Conservation (phyloP, 2,797 vertebrate genomes). For the Anableps anableps region DNA sequence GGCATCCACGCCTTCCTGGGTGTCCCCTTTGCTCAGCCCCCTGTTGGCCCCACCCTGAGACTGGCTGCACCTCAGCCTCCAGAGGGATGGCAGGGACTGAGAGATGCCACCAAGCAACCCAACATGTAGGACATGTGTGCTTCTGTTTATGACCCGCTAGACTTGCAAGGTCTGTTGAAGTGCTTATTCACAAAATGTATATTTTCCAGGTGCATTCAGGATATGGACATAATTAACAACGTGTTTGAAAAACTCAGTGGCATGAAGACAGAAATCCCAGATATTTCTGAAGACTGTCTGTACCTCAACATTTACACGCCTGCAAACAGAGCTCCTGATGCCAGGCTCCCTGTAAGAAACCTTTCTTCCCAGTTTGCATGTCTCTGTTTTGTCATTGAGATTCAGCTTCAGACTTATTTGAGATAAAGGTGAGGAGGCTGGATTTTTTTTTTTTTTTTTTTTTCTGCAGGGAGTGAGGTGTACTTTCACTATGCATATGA, state of each 20-base stretch:
- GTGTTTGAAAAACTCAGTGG: rapidly evolving
- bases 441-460: no score
- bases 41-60: constrained; percentile 74
- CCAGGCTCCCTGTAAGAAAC: constrained; percentile 75
- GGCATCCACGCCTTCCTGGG: constrained; percentile 75
- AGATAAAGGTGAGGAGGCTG: not conserved
- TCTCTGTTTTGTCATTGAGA: not conserved
- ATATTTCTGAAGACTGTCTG: constrained; percentile 83
- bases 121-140: constrained; percentile 60
- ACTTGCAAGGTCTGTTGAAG: not conserved
- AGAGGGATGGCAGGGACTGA: constrained; percentile 74
- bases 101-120: constrained; percentile 74
- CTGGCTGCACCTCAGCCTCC: constrained; percentile 72
- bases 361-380: not conserved
- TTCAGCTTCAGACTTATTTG: not conserved
- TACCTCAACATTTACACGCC: constrained; percentile 83
- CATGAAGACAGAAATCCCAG: not conserved
- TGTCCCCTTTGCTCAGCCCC: constrained; percentile 80
- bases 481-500: no score
- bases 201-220: constrained; percentile 75
- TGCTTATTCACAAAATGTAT: not conserved
- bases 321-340: constrained; percentile 57
- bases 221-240: rapidly evolving
- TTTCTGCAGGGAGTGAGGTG: no score
- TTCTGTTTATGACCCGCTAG: not conserved